These are phyloP conservation scores for Oscheius sp. DNA, from an alignment of 2,888 invertebrate genomes.

Conservation along the genomic window DNA sequence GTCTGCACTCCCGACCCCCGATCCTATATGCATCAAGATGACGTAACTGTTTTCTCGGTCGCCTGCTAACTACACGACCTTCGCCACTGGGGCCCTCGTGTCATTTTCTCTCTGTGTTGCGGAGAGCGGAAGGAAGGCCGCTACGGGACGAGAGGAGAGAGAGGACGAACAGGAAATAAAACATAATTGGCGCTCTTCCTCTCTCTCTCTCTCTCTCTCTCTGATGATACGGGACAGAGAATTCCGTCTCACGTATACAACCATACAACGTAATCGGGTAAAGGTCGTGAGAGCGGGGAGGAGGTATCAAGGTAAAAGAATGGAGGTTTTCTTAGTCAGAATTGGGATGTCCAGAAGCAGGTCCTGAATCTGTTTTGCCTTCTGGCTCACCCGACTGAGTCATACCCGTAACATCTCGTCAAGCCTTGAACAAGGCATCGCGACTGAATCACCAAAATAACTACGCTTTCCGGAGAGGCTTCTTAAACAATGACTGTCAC, in stretches of 20 bases:
- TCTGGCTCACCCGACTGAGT: too few species aligned
- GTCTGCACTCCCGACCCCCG: not conserved
- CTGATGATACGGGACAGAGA: not conserved
- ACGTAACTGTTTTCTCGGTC: slow-evolving; percentile 2
- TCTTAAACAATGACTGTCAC: too few species aligned
- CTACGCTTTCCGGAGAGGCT: too few species aligned
- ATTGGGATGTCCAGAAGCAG: too few species aligned
- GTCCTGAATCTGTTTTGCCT: too few species aligned
- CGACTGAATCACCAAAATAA: too few species aligned
- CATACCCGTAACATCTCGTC: too few species aligned
- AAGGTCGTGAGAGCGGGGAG: not conserved
- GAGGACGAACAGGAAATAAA: slow-evolving; percentile 11
- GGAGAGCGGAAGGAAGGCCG: not conserved
- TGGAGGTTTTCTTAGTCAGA: too few species aligned
- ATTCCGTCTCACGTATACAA: slow-evolving; percentile 1
- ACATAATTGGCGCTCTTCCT: not conserved
- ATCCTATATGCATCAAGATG: not conserved
- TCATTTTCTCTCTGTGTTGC: not conserved
- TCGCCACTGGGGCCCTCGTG: too few species aligned
- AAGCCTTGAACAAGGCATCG: too few species aligned
- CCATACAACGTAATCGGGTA: slow-evolving; percentile 1
- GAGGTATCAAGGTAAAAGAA: too few species aligned
- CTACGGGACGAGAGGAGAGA: not conserved
- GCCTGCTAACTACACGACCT: not conserved
- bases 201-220: slow-evolving; percentile 1